Conservation (phyloP, 2,888 invertebrate genomes). For the Acrocera orbiculus region DNA sequence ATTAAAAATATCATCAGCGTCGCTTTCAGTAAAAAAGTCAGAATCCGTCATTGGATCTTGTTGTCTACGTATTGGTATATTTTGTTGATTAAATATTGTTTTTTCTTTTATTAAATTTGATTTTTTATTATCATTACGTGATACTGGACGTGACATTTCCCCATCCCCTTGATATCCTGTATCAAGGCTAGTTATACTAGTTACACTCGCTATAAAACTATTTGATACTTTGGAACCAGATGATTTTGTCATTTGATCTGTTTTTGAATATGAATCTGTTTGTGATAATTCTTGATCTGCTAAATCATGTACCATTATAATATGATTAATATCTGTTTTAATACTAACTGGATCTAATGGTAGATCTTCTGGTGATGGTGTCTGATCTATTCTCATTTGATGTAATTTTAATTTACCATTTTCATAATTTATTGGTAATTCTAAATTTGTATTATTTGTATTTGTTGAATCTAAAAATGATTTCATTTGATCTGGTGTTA, state of each 20-base stretch:
- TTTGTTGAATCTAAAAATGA: constrained; percentile 45
- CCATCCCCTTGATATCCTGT: constrained; percentile 90
- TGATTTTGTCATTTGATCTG: constrained; percentile 39
- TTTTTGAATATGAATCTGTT: constrained; percentile 39
- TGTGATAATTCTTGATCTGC: constrained; percentile 34
- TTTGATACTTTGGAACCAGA: constrained; percentile 48
- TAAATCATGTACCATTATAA: constrained; percentile 19
- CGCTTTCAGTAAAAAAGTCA: constrained; percentile 79
- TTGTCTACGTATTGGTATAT: constrained; percentile 46
- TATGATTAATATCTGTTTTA: constrained; percentile 39
- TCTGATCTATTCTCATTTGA: constrained; percentile 47
- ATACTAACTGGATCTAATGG: constrained; percentile 59
- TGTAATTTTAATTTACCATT: constrained; percentile 25
- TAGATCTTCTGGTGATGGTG: constrained; percentile 70
- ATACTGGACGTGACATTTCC: constrained; percentile 73
- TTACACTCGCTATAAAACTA: constrained; percentile 71
- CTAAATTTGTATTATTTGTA: constrained; percentile 41
- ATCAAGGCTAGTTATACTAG: constrained; percentile 81
- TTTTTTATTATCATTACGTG: constrained; percentile 40
- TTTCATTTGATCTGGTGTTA: constrained; percentile 81
- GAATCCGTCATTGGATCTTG: constrained; percentile 82
- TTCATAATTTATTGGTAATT: constrained; percentile 36
- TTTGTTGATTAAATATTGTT: constrained; percentile 27
- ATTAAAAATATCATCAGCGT: constrained; percentile 57
- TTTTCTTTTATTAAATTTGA: constrained; percentile 31